A percentile compares a stretch with the other conserved stretches of the same genome.
Conservation (phyloP, 2,113 vertebrate species). For the Cephalopterus ornatus region DNA sequence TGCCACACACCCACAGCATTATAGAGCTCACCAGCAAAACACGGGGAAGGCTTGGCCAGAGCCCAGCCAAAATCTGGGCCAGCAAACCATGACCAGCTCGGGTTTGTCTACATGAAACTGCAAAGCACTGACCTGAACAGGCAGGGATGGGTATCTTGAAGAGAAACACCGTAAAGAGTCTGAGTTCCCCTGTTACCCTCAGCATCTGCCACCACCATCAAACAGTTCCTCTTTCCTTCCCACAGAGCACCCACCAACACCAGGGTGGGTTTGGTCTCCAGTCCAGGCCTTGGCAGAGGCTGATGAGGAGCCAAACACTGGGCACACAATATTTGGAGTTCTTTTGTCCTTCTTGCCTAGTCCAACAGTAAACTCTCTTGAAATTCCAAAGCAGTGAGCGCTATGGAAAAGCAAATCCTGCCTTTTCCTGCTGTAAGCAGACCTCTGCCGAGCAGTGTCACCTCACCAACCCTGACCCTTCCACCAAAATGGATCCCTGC, state of each 20-base stretch:
- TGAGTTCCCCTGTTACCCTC: background rate
- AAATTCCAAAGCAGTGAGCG: background rate
- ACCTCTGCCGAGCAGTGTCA: background rate
- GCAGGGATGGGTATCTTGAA: background rate
- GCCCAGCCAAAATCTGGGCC: background rate
- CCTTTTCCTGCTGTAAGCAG: background rate
- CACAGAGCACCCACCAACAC: background rate
- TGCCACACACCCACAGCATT: background rate
- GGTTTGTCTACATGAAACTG: background rate
- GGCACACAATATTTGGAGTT: background rate
- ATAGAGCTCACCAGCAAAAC: accelerated
- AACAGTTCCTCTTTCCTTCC: background rate
- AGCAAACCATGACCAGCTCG: background rate
- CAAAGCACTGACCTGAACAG: background rate
- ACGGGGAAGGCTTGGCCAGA: background rate
- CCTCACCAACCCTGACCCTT: background rate
- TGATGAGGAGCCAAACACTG: background rate
- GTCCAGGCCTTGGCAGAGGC: accelerated
- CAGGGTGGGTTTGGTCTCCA: background rate
- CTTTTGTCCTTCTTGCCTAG: background rate
- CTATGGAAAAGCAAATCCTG: background rate
- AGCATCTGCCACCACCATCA: background rate
- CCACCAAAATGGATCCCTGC: background rate
- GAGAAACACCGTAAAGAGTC: background rate
- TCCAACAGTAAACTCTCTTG: background rate